Evolutionary conservation across 2,888 invertebrate species (phyloP).

Genomic region (Acleris cristana): DNA sequence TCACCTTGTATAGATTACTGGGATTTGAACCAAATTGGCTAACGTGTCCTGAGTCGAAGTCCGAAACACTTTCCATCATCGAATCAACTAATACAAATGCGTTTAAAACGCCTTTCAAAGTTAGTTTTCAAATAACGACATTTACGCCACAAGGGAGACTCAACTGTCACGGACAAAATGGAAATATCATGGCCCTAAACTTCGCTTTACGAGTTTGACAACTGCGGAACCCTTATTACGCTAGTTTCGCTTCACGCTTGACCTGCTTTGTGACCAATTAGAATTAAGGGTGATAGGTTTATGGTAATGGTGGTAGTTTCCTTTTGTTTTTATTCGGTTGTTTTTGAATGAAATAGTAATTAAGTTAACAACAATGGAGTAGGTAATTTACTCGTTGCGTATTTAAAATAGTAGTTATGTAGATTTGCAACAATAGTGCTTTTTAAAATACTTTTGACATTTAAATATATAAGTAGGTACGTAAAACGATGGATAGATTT

Average conservation of each 20-base stretch:
- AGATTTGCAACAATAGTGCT: no score
- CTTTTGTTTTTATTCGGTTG: conserved; percentile 31
- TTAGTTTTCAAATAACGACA: no score
- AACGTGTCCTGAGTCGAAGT: no score
- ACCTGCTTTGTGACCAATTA: conserved; percentile 15
- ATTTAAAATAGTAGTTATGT: not conserved
- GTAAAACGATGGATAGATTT: no score
- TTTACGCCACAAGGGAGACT: not conserved
- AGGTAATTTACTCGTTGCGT: conserved; percentile 3
- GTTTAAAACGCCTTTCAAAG: no score
- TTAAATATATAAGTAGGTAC: no score
- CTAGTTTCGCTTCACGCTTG: not conserved
- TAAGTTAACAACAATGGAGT: conserved; percentile 1
- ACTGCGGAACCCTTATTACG: not conserved
- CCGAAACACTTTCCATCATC: no score
- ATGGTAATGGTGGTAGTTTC: conserved; percentile 29
- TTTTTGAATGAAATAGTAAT: conserved; percentile 23
- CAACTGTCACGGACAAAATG: not conserved
- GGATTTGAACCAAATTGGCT: no score
- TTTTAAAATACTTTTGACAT: no score
- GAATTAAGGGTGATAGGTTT: conserved; percentile 27
- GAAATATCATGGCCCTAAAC: not conserved
- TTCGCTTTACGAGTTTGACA: not conserved
- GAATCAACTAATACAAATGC: no score
- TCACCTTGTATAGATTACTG: no score